These are phyloP conservation scores for Toxostoma redivivum DNA, from an alignment of 2,113 vertebrate species.

Conservation along the genomic window DNA sequence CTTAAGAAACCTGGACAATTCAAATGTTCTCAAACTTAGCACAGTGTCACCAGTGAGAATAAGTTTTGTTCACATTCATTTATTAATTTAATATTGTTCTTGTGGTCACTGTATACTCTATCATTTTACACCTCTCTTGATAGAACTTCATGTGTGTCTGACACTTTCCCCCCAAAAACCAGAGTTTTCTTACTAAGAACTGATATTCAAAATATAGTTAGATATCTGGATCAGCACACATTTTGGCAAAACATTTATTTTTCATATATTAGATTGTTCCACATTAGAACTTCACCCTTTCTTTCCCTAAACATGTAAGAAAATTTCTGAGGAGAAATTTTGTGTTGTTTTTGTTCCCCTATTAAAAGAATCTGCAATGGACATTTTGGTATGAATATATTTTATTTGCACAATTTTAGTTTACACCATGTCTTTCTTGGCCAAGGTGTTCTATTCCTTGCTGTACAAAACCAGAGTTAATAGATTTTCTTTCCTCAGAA, in stretches of 20 bases:
- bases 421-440: neutral
- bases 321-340: neutral
- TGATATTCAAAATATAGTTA: neutral
- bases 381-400: neutral
- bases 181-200: neutral
- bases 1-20: neutral
- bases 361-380: neutral
- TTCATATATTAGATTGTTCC: neutral
- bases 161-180: neutral
- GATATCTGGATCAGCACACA: neutral
- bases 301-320: neutral
- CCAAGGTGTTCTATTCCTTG: neutral
- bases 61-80: neutral
- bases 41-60: neutral
- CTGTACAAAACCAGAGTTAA: neutral
- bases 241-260: neutral
- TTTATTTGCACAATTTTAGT: neutral
- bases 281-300: neutral
- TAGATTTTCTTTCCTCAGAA: neutral
- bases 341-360: fast-evolving
- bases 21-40: neutral
- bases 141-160: neutral
- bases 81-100: neutral
- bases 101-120: neutral
- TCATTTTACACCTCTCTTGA: neutral